Conservation (phyloP, 2,888 invertebrate species). For the Adela reaumurella region DNA sequence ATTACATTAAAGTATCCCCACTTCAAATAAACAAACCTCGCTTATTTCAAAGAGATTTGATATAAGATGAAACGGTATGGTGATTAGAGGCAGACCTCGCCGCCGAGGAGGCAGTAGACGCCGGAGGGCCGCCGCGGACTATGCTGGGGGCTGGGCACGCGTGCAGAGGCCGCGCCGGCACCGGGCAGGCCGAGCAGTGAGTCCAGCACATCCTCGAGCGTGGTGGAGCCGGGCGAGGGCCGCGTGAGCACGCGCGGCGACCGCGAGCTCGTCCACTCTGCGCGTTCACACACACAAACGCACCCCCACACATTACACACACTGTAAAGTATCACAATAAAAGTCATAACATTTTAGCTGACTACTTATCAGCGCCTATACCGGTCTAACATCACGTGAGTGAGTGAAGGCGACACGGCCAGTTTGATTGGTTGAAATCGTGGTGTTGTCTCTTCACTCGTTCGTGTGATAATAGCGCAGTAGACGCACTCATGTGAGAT, state of each 20-base stretch:
- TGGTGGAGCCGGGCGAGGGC: constrained; percentile 78
- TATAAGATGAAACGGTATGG: no score
- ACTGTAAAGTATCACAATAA: no score
- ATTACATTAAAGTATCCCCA: no score
- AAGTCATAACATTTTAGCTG: no score
- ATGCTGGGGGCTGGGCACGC: constrained; percentile 68
- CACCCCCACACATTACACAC: no score
- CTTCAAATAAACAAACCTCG: no score
- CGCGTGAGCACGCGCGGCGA: constrained; percentile 51
- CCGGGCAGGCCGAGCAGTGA: constrained; percentile 82
- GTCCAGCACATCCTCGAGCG: constrained; percentile 91
- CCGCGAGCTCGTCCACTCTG: constrained; percentile 51
- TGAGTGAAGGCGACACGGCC: background rate
- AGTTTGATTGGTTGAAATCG: no score
- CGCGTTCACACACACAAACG: constrained; percentile 21
- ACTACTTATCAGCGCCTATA: no score
- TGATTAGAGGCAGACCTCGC: constrained; percentile 44
- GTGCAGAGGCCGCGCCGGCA: constrained; percentile 63
- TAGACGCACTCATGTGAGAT: background rate
- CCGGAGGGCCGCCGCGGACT: constrained; percentile 47
- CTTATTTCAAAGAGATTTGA: no score
- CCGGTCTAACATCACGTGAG: no score
- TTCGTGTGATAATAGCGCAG: no score
- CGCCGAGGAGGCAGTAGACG: constrained; percentile 46
- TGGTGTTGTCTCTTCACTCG: no score